These are phyloP conservation scores for Nothura maculosa DNA, from an alignment of 2,797 vertebrate genomes.

Conservation along the genomic window DNA sequence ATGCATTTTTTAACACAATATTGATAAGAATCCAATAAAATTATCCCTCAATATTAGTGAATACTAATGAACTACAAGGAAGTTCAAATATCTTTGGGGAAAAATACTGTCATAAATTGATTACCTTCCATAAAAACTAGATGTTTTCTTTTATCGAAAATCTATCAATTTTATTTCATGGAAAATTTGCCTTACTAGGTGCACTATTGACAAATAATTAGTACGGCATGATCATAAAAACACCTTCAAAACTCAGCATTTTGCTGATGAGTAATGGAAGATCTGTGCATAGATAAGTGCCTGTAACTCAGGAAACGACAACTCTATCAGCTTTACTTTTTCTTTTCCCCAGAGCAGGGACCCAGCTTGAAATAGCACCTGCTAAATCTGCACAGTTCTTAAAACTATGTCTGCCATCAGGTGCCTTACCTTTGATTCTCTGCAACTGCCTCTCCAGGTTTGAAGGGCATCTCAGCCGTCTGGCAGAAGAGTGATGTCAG, in stretches of 20 bases:
- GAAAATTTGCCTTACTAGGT: neutral
- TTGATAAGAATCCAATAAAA: neutral
- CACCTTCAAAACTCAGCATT: neutral
- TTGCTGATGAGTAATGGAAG: neutral
- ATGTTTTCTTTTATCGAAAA: neutral
- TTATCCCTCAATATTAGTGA: neutral
- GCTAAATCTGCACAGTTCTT: neutral
- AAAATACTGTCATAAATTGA: neutral
- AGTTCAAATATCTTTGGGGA: neutral
- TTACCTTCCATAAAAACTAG: neutral
- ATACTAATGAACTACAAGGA: neutral
- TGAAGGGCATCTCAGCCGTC: neutral
- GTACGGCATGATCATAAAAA: neutral
- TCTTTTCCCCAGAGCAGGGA: neutral
- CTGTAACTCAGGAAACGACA: neutral
- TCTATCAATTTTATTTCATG: fast-evolving
- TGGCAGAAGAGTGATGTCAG: neutral
- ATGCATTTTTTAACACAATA: neutral
- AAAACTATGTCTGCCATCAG: neutral
- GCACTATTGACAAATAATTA: neutral
- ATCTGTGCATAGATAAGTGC: neutral
- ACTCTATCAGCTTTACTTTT: neutral
- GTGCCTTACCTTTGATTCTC: neutral
- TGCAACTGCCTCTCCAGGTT: neutral
- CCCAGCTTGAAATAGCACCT: neutral